Evolutionary conservation across 2,888 invertebrate species (phyloP).

Genomic region (Phaonia tiefii): DNA sequence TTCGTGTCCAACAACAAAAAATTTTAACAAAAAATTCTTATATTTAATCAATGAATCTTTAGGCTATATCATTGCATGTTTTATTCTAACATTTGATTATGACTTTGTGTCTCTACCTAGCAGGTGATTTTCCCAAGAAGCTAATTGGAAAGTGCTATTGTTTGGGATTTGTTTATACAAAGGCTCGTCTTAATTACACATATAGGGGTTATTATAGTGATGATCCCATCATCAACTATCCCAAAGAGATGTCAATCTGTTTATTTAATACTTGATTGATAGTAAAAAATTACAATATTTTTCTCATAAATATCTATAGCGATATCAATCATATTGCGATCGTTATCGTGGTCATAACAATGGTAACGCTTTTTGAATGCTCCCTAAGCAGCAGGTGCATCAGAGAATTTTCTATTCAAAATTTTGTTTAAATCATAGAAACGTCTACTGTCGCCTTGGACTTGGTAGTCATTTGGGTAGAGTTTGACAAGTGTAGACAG

Average conservation of each 20-base stretch:
- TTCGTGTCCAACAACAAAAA: background rate
- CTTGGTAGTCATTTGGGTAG: too few species aligned
- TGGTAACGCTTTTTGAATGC: background rate
- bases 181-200: conserved; percentile 38
- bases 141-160: conserved; percentile 40
- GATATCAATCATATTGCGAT: conserved; percentile 25
- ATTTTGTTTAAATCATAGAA: too few species aligned
- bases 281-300: conserved; percentile 46
- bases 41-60: conserved; percentile 54
- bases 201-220: conserved; percentile 54
- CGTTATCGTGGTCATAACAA: background rate
- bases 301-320: background rate
- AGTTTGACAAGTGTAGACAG: too few species aligned
- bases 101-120: conserved; percentile 31
- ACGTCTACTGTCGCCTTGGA: too few species aligned
- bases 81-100: conserved; percentile 12
- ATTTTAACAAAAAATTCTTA: conserved; percentile 24
- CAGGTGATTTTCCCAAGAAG: conserved; percentile 61
- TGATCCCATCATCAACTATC: conserved; percentile 43
- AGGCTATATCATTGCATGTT: conserved; percentile 8
- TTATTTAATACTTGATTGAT: conserved; percentile 56
- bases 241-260: conserved; percentile 36
- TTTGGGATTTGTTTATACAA: conserved; percentile 39
- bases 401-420: background rate
- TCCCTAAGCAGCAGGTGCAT: conserved; percentile 16